A percentile compares a stretch with the other conserved stretches of the same genome.
Evolutionary conservation across 2,888 invertebrate genomes (phyloP).

Genomic region (Chalcosyrphus nemorum): DNA sequence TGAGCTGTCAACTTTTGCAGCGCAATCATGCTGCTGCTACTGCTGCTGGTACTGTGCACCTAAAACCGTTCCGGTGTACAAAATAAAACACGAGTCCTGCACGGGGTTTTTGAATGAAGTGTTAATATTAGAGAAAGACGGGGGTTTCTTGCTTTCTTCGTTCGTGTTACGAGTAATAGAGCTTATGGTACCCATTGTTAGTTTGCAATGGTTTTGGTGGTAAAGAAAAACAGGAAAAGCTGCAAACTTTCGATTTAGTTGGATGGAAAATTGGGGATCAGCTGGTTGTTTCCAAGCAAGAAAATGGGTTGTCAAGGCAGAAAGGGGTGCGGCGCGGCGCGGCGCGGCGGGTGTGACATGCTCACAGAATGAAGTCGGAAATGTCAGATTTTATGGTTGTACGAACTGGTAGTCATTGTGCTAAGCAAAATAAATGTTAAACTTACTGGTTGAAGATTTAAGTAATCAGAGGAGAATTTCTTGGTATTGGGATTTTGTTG

Average conservation of each 20-base stretch:
- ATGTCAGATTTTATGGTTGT: conserved; percentile 53
- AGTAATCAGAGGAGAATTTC: neutral
- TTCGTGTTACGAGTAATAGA: conserved; percentile 5
- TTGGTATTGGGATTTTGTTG: neutral
- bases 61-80: conserved; percentile 10
- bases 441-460: neutral
- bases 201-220: conserved; percentile 17
- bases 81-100: conserved; percentile 47
- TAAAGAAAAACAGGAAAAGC: conserved; percentile 21
- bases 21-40: conserved; percentile 63
- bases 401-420: conserved; percentile 34
- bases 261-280: conserved; percentile 67
- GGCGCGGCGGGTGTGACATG: conserved; percentile 8
- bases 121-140: conserved; percentile 71
- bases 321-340: neutral
- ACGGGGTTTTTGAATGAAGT: conserved; percentile 70
- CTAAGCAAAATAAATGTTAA: conserved; percentile 53
- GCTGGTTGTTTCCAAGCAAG: conserved; percentile 49
- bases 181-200: conserved; percentile 42
- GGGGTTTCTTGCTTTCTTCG: neutral
- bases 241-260: conserved; percentile 67
- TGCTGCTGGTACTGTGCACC: conserved; percentile 12
- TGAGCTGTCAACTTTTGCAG: conserved; percentile 73
- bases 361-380: conserved; percentile 58
- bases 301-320: conserved; percentile 25